phyloP scores from a whole-genome alignment of 2,797 vertebrate genomes.

The Hyperoplus immaculatus region DNA sequence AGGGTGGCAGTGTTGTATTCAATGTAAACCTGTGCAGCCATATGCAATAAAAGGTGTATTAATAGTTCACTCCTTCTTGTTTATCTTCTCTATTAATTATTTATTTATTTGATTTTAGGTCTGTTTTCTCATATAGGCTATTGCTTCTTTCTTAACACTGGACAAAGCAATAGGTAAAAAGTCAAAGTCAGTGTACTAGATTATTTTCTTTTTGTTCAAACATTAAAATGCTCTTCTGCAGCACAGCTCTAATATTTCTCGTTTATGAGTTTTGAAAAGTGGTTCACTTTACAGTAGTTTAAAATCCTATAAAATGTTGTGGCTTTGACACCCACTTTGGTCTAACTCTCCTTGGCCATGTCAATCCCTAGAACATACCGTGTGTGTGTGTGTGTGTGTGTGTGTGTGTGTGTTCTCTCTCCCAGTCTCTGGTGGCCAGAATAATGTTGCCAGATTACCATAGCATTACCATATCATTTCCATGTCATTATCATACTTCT shows the following conservation, averaged over 20 bases:
- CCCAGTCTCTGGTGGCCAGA: conserved; percentile 83
- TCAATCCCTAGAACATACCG: conserved; percentile 61
- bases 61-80: conserved; percentile 39
- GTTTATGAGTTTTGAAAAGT: conserved; percentile 3
- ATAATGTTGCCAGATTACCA: conserved; percentile 89
- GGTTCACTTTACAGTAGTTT: not conserved
- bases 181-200: not conserved
- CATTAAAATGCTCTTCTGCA: not conserved
- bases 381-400: conserved; percentile 15
- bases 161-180: not conserved
- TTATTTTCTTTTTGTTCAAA: not conserved
- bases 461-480: conserved; percentile 88
- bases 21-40: conserved; percentile 33
- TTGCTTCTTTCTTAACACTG: not conserved
- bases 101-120: not conserved
- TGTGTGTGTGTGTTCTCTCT: conserved; percentile 56
- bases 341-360: conserved; percentile 46
- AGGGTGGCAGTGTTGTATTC: conserved; percentile 76
- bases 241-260: not conserved
- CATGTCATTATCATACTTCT: conserved; percentile 83
- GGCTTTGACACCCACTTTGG: conserved; percentile 18
- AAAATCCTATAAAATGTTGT: not conserved
- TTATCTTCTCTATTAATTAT: conserved; percentile 14
- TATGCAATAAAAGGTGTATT: conserved; percentile 32
- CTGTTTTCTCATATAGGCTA: not conserved